Percentiles rank a stretch among this genome's conserved stretches.
Conservation (phyloP, 2,797 vertebrate species). For the Hydrocynus forskahlii region DNA sequence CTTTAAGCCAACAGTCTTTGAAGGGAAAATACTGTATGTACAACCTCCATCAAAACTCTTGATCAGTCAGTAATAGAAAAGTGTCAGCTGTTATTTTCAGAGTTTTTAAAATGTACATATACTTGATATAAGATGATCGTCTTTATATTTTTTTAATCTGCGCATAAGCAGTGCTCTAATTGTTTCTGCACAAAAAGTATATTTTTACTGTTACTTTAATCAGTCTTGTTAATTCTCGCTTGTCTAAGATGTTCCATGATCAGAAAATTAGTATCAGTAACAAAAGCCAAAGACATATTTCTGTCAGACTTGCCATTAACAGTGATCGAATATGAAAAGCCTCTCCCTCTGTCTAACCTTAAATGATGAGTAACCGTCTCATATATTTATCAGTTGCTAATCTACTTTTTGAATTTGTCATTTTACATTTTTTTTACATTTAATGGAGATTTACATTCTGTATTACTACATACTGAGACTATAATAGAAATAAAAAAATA, state of each 20-base stretch:
- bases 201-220: neutral
- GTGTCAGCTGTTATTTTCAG: too few relatives aligned
- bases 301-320: neutral
- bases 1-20: neutral
- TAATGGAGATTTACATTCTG: neutral
- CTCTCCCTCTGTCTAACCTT: neutral
- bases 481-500: neutral
- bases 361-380: neutral
- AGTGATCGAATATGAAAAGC: neutral
- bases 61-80: too few relatives aligned
- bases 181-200: neutral
- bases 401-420: neutral
- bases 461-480: neutral
- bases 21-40: neutral
- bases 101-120: too few relatives aligned
- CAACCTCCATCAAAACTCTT: too few relatives aligned
- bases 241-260: neutral
- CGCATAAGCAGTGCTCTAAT: neutral
- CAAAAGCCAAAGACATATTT: neutral
- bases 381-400: slow-evolving; percentile 14
- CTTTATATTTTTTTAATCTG: too few relatives aligned
- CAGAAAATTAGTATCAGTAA: neutral
- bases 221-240: neutral
- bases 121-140: too few relatives aligned
- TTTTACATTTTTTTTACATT: too few relatives aligned